Evolutionary conservation across 2,888 invertebrate genomes (phyloP), one percentile per base, ranked within the genome.

Genomic region (Amphipoea oculea): DNA sequence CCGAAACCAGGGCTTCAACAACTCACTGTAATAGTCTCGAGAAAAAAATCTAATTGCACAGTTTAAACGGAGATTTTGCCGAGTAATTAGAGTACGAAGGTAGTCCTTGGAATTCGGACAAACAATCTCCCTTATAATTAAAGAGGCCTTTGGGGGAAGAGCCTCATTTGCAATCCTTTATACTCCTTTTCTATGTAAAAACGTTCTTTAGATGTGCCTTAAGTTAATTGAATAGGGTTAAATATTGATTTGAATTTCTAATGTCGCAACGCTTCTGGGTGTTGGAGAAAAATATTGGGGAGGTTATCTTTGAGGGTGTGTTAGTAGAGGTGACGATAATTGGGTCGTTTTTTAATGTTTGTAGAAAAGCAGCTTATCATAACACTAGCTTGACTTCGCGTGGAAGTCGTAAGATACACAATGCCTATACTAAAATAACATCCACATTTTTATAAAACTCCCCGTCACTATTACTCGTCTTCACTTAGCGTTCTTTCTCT

Each of bases 91-190:
- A 92, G 88, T 87, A 86, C 86, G 88, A 89, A 92, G 90, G 90
- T 86, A 88, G 87, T 88, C 87, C 89, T 80, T 79, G 92, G 92
- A 94, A 94, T 93, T 95, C 88, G 94, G 95, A 95, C 94, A 96
- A 95, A 95, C 94, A 95, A 93, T 94, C 94, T 94, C 91, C 93
- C 92, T 92, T 94, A 94, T 96, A 96, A 96, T 96, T 96, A 96
- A 95, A 95, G 93, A 92, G 94, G 92, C 90, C 90, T 80, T 80
- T 88, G 85, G 91, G 91, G 89, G 90, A 87, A 79, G 89, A 84
- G 90, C 89, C 93, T 96, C 95, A 95, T 96, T 96, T 96, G 95
- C 95, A 96, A 95, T 94, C 95, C 95, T 95, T 96, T 95, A 94
- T 94, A 93, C 93, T 94, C 92, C 94, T 94, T 94, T 94, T 91